Base-by-base conservation (phyloP, 2,797 vertebrate species). In the Streptopelia turtur region DNA sequence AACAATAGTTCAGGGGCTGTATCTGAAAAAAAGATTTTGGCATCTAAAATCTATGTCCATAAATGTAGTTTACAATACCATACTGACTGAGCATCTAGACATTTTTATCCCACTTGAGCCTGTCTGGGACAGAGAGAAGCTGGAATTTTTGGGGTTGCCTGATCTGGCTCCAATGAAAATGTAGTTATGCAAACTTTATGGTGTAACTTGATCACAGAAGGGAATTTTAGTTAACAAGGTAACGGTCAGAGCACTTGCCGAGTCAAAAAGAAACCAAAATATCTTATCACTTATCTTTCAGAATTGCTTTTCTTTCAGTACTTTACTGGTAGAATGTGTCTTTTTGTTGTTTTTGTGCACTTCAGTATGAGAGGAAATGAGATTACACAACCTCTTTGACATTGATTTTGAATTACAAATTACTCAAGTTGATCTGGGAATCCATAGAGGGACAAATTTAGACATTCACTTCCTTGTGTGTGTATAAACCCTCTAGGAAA, bases 41-140 rank as follows among this genome's bases (percentile, higher is more conserved):
- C 11, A 37, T 64, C 31, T 85, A 80, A 91, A 83, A 64, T 92
- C 56, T 80, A 9, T 9, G 4, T 53, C 31, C 35, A 85, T 87
- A 89, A 75, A 87, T 50, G 41, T 31, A 87, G 64, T 43, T n/a
- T 70, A 45, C 52, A 83, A 80, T 83, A 85, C n/a, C 25, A 27
- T 11, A 80, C 35, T 59, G 52, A 66, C 66, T 41, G 53, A 88
- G 33, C 18, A 89, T 63, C 30, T 89, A 93, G 86, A 90, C 60
- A 50, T 11, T 83, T 92, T 91, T 80, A 93, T 92, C 71, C n/a
- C 43, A 85, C 82, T 91, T 94, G 68, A 94, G 68, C 31, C 53
- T 1, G 6, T 57, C 68, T 77, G 68, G 31, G 56, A 71, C 18
- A 66, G 57, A 6, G 27, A 89, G 71, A 80, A 80, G 12, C 22